Base-by-base conservation (phyloP, 1,140 invertebrate species). In the Euwallacea similis region DNA sequence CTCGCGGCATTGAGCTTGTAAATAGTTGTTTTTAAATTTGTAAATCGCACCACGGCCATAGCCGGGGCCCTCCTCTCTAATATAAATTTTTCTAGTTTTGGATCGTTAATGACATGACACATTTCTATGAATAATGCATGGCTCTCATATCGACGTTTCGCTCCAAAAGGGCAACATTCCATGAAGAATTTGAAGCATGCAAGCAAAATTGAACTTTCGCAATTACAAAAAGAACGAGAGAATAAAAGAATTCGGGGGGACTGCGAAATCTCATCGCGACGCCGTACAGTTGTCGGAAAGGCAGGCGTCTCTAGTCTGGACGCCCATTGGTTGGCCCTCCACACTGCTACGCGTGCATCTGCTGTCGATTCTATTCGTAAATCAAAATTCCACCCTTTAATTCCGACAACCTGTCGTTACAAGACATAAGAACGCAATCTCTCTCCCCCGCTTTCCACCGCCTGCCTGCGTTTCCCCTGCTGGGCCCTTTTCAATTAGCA, bases 281-380 rank as follows among this genome's bases (percentile, higher is more conserved):
- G 73, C 56, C 62, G 66, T 70, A 56, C 43, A 63, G 13, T 50
- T 42, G 69, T 66, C 58, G 63, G 58, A 61, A 61, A 63, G 63
- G 43, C 53, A 53, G 65, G 70, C 62, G 70, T 56, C 42, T 64
- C 69, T 69, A 73, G 71, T 72, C 76, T 72, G 62, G 69, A 70
- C 13, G 74, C 75, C 76, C 73, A 78, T 79, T 78, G 78, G 77
- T 66, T 67, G 64, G 59, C 66, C 67, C 53, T 72, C 73, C 72
- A 76, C 77, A 73, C 76, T 72, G 74, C 71, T 72, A 73, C 69
- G 76, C 73, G 73, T 75, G 78, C 76, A 78, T 79, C 75, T 76
- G 76, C 75, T 78, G 78, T 77, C 78, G 77, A 79, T 79, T 76
- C 78, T 75, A 79, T 79, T 79, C 78, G 78, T 79, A 79, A 79